A percentile compares a stretch with the other conserved stretches of the same genome.
These are phyloP conservation scores for Leptoclinus maculatus DNA, from an alignment of 2,797 vertebrate genomes.

Conservation along the genomic window DNA sequence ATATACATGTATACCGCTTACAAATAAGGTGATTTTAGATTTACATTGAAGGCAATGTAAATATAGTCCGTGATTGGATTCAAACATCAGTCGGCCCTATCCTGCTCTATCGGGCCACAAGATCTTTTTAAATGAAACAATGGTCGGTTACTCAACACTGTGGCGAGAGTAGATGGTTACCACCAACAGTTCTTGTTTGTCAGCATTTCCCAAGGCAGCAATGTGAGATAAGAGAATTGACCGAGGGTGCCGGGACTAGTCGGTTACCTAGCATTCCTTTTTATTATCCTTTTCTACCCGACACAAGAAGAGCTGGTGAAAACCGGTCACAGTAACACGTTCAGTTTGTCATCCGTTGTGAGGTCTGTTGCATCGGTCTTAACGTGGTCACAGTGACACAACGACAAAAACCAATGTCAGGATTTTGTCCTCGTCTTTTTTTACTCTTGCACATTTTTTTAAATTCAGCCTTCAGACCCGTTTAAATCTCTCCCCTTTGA, in stretches of 20 bases:
- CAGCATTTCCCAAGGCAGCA: slow-evolving; percentile 36
- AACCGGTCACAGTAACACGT: slow-evolving; percentile 13
- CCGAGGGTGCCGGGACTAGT: slow-evolving; percentile 8
- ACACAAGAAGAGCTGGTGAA: slow-evolving; percentile 23
- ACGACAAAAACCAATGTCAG: background rate
- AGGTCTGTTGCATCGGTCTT: background rate
- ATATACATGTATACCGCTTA: background rate
- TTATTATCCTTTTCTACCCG: slow-evolving; percentile 1
- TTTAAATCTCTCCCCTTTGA: slow-evolving; percentile 22
- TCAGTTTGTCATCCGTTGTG: slow-evolving; percentile 10
- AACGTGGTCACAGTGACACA: slow-evolving; percentile 11
- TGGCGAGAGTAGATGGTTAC: slow-evolving; percentile 6
- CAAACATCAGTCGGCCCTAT: background rate
- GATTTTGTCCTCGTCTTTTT: background rate
- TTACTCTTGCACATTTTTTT: background rate
- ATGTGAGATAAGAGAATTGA: slow-evolving; percentile 43
- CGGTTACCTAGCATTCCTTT: slow-evolving; percentile 18
- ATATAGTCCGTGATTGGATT: slow-evolving; percentile 19
- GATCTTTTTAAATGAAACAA: slow-evolving; percentile 46
- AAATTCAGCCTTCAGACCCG: background rate
- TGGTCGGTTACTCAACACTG: slow-evolving; percentile 19
- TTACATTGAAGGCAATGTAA: slow-evolving; percentile 2
- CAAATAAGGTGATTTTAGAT: background rate
- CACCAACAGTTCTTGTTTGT: slow-evolving; percentile 23
- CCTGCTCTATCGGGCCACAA: slow-evolving; percentile 2